phyloP scores from a whole-genome alignment of 1,140 invertebrate genomes.

The Drosophila ficusphila region DNA sequence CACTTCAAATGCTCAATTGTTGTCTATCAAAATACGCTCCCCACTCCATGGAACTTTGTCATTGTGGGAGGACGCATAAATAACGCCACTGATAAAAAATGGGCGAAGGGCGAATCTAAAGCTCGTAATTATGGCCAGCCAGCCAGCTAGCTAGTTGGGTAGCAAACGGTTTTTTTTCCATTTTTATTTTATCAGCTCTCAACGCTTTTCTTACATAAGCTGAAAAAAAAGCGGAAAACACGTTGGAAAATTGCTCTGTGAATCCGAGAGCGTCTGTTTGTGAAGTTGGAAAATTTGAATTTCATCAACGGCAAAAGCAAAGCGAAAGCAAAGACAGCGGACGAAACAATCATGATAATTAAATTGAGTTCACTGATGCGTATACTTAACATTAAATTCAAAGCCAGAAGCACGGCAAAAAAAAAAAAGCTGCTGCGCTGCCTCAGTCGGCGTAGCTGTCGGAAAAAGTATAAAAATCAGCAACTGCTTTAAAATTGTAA shows the following conservation, averaged over 20 bases:
- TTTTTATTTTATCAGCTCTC: constrained; percentile 59
- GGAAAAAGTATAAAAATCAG: constrained; percentile 18
- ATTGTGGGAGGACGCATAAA: constrained; percentile 71
- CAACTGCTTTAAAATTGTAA: constrained; percentile 54
- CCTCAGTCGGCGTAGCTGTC: neutral
- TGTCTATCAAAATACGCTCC: constrained; percentile 48
- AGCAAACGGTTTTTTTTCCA: constrained; percentile 17
- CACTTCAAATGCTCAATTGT: constrained; percentile 74
- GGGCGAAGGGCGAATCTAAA: constrained; percentile 71
- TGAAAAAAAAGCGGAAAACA: constrained; percentile 39
- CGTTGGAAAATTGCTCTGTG: constrained; percentile 50
- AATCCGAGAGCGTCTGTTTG: constrained; percentile 42
- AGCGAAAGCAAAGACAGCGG: constrained; percentile 54
- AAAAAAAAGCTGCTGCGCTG: constrained; percentile 6
- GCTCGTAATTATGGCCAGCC: constrained; percentile 58
- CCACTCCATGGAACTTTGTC: constrained; percentile 19
- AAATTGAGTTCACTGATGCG: constrained; percentile 83
- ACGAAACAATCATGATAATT: constrained; percentile 82
- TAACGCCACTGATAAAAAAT: constrained; percentile 77
- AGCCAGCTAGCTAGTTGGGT: constrained; percentile 21
- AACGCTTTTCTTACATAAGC: constrained; percentile 62
- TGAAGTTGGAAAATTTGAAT: constrained; percentile 77
- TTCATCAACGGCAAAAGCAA: constrained; percentile 33
- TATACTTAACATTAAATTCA: constrained; percentile 80
- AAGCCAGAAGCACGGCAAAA: constrained; percentile 39